Evolutionary conservation across 2,888 invertebrate genomes (phyloP).

Genomic region (Volucella zonaria): DNA sequence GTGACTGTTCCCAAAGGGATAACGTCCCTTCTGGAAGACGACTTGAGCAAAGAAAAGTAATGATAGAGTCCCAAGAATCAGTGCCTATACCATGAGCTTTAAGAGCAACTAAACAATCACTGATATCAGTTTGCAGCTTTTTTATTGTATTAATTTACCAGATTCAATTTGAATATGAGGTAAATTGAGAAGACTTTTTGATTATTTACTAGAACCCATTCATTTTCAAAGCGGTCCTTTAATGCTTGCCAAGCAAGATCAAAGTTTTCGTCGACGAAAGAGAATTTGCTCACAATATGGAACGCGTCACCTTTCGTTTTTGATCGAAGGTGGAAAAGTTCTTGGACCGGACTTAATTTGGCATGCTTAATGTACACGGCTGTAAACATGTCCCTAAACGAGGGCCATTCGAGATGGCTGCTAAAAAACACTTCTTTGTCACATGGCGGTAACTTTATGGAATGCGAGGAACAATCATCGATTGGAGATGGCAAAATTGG

Average conservation of each 20-base stretch:
- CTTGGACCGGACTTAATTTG: too few species aligned
- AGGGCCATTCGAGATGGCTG: too few species aligned
- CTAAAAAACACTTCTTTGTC: too few species aligned
- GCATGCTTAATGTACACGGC: too few species aligned
- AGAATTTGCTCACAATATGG: conserved; percentile 9
- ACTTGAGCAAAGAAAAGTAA: conserved; percentile 49
- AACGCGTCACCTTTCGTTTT: neutral
- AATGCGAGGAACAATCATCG: too few species aligned
- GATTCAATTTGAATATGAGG: neutral
- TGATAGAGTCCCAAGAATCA: conserved; percentile 49
- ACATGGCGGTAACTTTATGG: too few species aligned
- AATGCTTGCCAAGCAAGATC: conserved; percentile 6
- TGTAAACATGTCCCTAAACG: too few species aligned
- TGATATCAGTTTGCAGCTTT: conserved; percentile 32
- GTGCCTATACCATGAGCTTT: too few species aligned
- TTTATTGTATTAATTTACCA: neutral
- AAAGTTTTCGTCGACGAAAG: conserved; percentile 24
- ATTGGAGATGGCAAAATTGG: too few species aligned
- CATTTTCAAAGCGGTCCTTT: neutral
- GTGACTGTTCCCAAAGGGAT: conserved; percentile 54
- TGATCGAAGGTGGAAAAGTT: conserved; percentile 11
- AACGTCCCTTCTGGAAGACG: conserved; percentile 38
- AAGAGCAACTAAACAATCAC: too few species aligned
- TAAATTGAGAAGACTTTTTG: conserved; percentile 21
- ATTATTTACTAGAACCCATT: conserved; percentile 5